These are phyloP conservation scores for Emydura subglobosa DNA, from an alignment of 2,113 vertebrate species.

Conservation along the genomic window DNA sequence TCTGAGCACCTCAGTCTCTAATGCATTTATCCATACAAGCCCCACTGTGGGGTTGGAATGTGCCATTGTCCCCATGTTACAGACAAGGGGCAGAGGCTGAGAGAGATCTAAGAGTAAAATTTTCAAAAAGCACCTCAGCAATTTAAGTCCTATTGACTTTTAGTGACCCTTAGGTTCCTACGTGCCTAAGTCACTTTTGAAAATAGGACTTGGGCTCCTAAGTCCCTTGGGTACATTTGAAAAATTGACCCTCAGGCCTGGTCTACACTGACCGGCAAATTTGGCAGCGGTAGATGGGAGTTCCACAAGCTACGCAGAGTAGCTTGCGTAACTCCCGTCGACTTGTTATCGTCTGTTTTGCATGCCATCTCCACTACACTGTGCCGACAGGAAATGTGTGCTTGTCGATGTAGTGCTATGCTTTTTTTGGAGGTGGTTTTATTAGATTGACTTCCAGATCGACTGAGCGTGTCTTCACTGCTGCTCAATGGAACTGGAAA, in stretches of 20 bases:
- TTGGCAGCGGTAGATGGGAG: no score
- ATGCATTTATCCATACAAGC: background rate
- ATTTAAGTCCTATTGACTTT: background rate
- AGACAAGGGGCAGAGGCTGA: background rate
- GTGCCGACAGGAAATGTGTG: no score
- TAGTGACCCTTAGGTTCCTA: background rate
- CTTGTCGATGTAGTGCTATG: no score
- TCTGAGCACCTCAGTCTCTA: background rate
- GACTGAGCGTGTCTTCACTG: no score
- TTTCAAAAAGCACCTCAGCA: background rate
- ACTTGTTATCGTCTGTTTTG: no score
- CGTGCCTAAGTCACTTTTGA: background rate
- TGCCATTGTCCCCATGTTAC: background rate
- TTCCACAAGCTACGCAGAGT: no score
- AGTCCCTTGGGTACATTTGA: background rate
- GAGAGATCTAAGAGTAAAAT: background rate
- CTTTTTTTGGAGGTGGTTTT: no score
- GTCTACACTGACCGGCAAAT: no score
- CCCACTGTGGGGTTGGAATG: background rate
- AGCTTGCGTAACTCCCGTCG: no score
- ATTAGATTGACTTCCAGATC: no score
- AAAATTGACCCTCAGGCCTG: background rate
- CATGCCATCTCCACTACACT: no score
- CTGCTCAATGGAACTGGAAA: no score
- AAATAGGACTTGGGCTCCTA: background rate